Base-by-base conservation (phyloP, 2,888 invertebrate genomes). In the Tanytarsus gracilentus region DNA sequence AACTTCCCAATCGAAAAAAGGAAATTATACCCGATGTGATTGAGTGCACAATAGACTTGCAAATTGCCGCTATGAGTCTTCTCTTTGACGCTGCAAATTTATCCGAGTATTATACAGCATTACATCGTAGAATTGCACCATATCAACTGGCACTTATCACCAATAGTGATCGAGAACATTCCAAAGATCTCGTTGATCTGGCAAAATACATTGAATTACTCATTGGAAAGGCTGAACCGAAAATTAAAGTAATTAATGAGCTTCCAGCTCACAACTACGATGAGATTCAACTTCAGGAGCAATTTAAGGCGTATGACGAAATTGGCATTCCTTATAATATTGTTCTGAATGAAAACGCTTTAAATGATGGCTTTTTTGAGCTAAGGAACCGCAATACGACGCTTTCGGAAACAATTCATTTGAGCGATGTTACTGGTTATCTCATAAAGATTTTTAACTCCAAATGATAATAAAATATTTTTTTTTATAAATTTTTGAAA, bases 381-480 rank as follows among this genome's bases (percentile, higher is more conserved):
- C 36, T 60, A 1, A 33, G 60, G 23, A 60, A 60, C 16, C 9
- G 60, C 5, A 60, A 60, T 18, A 60, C 60, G 8, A 60, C 49
- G 4, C 11, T 60, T 9, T 26, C 25, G 3, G 60, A 60, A 50
- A 60, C 48, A 5, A 36, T 60, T 25, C 60, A 60, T 9, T n/a
- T 58, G 23, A 58, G 58, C 25, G 58, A 58, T 27, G 48, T 58
- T 1, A 21, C 58, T 2, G 30, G 25, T 11, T 58, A 58, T 30
- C 16, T 58, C 18, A 30, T 58, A 21, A 58, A 58, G 11, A 48
- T 58, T 29, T 58, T 58, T 44, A 58, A 8, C n/a, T 58, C 58
- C 7, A 18, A 9, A 11, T 48, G 26, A 58, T 23, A 25, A 14
- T 27, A 51, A 51, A 11, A 1, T 27, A 51, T 27, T 5, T 50